Percentiles rank a stretch among this genome's conserved stretches.
Conservation (phyloP, 2,888 invertebrate species). For the Dolichomitus sp. region DNA sequence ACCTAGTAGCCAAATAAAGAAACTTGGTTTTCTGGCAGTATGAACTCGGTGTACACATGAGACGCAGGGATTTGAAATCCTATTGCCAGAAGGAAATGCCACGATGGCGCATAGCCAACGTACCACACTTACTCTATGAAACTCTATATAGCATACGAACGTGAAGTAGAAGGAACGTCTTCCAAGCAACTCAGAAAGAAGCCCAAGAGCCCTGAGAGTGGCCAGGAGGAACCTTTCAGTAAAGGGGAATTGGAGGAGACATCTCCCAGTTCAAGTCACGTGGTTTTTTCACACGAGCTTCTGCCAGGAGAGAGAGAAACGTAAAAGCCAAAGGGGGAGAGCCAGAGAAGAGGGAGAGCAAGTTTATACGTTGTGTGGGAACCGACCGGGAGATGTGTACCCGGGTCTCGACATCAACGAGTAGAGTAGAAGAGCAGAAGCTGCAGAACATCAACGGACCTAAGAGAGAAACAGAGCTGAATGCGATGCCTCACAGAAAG, state of each 20-base stretch:
- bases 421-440: slow-evolving; percentile 52
- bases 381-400: slow-evolving; percentile 55
- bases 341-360: slow-evolving; percentile 48
- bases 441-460: slow-evolving; percentile 40
- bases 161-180: slow-evolving; percentile 68
- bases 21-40: slow-evolving; percentile 62
- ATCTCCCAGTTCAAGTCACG: slow-evolving; percentile 65
- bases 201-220: slow-evolving; percentile 45
- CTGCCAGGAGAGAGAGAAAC: slow-evolving; percentile 41
- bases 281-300: slow-evolving; percentile 67
- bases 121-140: slow-evolving; percentile 48
- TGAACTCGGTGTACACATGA: slow-evolving; percentile 31
- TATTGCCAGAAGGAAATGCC: slow-evolving; percentile 65
- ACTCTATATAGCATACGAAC: slow-evolving; percentile 70
- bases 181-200: slow-evolving; percentile 61
- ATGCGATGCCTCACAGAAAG: slow-evolving; percentile 37
- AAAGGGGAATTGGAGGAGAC: slow-evolving; percentile 48
- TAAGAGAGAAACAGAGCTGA: slow-evolving; percentile 36
- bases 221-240: slow-evolving; percentile 60
- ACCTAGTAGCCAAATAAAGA: slow-evolving; percentile 40
- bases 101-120: slow-evolving; percentile 64
- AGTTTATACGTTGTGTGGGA: slow-evolving; percentile 63
- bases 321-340: slow-evolving; percentile 31
- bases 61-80: slow-evolving; percentile 54
- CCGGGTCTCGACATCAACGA: slow-evolving; percentile 33